phyloP scores from a whole-genome alignment of 2,888 invertebrate species.

The Macropis europaea region DNA sequence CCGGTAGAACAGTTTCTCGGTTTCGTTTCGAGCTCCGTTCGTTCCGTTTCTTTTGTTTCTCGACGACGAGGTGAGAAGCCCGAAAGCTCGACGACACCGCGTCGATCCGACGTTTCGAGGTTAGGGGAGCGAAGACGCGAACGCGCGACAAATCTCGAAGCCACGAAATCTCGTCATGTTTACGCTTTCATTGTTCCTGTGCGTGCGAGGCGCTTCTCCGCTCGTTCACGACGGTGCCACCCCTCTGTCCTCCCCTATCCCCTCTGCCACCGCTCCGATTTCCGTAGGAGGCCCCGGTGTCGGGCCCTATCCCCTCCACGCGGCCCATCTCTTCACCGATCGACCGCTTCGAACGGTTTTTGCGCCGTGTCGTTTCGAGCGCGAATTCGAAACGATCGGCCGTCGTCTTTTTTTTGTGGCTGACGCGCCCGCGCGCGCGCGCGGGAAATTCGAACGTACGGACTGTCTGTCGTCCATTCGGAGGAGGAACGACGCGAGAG shows the following conservation, averaged over 20 bases:
- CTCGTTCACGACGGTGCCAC: background rate
- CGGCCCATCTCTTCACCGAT: background rate
- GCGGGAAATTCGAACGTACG: too few species aligned
- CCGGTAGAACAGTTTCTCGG: conserved; percentile 9
- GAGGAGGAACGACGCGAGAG: conserved; percentile 55
- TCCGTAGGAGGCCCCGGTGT: too few species aligned
- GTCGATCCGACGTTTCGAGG: too few species aligned
- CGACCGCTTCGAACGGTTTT: background rate
- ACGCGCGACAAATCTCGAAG: conserved; percentile 39
- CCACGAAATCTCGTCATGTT: conserved; percentile 49
- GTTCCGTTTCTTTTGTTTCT: conserved; percentile 1
- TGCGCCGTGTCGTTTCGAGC: conserved; percentile 10
- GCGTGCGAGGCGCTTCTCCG: conserved; percentile 21
- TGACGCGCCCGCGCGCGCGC: background rate
- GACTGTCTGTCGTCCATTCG: background rate
- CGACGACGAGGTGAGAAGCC: background rate
- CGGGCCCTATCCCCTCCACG: too few species aligned
- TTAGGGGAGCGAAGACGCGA: background rate
- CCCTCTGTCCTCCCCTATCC: background rate
- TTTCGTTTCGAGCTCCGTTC: background rate
- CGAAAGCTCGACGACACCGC: conserved; percentile 1
- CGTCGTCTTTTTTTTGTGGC: conserved; percentile 12
- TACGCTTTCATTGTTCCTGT: conserved; percentile 51
- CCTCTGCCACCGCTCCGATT: too few species aligned
- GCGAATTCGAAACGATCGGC: conserved; percentile 7